These are phyloP conservation scores for Hylaeus volcanicus DNA, from an alignment of 1,140 invertebrate genomes.

Conservation along the genomic window DNA sequence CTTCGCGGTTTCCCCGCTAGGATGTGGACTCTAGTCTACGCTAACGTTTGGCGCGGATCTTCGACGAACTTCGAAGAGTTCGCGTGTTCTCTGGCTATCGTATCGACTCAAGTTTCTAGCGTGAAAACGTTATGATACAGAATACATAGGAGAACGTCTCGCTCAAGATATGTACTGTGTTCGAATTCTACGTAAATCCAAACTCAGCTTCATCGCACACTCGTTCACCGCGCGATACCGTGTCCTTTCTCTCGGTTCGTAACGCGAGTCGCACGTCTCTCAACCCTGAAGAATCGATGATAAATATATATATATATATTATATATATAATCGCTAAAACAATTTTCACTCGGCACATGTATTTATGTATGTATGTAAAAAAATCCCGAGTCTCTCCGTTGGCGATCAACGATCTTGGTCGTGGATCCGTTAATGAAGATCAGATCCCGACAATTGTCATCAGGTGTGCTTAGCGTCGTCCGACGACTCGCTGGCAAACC, in stretches of 20 bases:
- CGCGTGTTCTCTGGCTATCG: not conserved
- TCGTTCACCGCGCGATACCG: not conserved
- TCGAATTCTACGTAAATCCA: not conserved
- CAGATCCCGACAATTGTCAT: conserved; percentile 42
- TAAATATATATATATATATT: not conserved
- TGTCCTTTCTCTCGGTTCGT: not conserved
- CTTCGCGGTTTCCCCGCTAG: not conserved
- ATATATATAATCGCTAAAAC: conserved; percentile 33
- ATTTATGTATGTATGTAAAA: conserved; percentile 5
- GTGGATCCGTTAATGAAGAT: conserved; percentile 43
- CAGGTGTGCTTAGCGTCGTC: conserved; percentile 44
- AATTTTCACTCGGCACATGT: conserved; percentile 5
- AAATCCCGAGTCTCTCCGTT: conserved; percentile 11
- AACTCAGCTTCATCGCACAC: not conserved
- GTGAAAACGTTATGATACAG: conserved; percentile 15
- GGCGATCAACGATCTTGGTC: conserved; percentile 29
- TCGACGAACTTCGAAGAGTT: not conserved
- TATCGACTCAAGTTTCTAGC: not conserved
- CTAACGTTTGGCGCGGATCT: conserved; percentile 21
- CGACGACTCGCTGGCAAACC: conserved; percentile 51
- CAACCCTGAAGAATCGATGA: conserved; percentile 58
- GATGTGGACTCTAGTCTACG: conserved; percentile 7
- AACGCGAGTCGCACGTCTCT: not conserved
- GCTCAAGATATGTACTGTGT: too few species aligned
- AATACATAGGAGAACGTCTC: conserved; percentile 2